Evolutionary conservation across 2,888 invertebrate species (phyloP).

Genomic region (Saturnia pavonia): DNA sequence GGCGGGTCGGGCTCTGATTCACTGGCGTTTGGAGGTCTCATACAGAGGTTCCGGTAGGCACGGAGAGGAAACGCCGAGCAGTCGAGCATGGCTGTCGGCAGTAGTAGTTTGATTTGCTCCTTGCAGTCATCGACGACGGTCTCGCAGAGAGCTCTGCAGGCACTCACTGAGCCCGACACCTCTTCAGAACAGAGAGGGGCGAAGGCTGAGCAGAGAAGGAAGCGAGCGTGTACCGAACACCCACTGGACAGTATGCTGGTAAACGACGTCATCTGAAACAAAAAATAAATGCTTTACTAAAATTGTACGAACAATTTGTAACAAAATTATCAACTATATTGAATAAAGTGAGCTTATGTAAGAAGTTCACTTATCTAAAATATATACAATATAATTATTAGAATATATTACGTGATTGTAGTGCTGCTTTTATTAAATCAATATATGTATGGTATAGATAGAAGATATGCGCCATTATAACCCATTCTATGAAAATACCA

Average conservation of each 20-base stretch:
- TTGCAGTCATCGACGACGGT: slow-evolving; percentile 87
- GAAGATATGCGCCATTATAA: no score
- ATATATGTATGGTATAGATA: no score
- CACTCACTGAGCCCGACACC: slow-evolving; percentile 91
- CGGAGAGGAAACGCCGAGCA: slow-evolving; percentile 91
- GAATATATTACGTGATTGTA: no score
- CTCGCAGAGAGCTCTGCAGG: slow-evolving; percentile 93
- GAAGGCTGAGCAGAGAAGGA: slow-evolving; percentile 94
- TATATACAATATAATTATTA: no score
- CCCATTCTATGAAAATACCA: no score
- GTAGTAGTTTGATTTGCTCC: slow-evolving; percentile 87
- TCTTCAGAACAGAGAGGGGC: slow-evolving; percentile 95
- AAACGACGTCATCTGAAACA: slow-evolving; percentile 86
- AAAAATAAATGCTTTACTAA: slow-evolving; percentile 15
- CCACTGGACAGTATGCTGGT: slow-evolving; percentile 88
- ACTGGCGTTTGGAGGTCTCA: slow-evolving; percentile 84
- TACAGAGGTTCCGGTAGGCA: slow-evolving; percentile 87
- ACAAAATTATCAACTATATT: no score
- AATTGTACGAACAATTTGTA: not conserved
- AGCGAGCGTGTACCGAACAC: slow-evolving; percentile 90
- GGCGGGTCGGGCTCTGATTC: slow-evolving; percentile 70
- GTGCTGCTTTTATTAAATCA: no score
- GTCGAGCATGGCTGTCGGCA: slow-evolving; percentile 87
- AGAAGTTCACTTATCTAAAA: no score
- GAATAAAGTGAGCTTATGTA: no score